Percentiles rank a stretch among this genome's conserved stretches.
phyloP scores from a whole-genome alignment of 2,888 invertebrate genomes.

The Brachyptera putata region DNA sequence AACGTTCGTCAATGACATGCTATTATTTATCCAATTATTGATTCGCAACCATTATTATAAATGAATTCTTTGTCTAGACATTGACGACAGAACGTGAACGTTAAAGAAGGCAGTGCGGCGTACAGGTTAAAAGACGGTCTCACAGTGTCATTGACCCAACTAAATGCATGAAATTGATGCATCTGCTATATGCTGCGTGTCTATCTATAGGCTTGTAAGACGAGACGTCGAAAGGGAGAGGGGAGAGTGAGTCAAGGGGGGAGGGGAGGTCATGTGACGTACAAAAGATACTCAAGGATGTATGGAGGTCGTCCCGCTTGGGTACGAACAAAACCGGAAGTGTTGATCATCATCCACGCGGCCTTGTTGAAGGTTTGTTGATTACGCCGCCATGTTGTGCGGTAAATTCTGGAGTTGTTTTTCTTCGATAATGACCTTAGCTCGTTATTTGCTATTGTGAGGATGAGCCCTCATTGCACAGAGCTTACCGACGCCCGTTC shows the following conservation, averaged over 20 bases:
- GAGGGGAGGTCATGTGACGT: slow-evolving; percentile 17
- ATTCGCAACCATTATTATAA: slow-evolving; percentile 5
- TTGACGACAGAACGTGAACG: no score
- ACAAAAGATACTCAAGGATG: slow-evolving; percentile 29
- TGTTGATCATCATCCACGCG: slow-evolving; percentile 8
- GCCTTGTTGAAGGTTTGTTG: slow-evolving; percentile 5
- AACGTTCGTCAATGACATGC: no score
- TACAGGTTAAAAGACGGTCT: background rate
- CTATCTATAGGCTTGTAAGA: background rate
- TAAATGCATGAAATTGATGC: background rate
- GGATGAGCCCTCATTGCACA: background rate
- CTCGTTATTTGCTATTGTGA: background rate
- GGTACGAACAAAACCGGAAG: slow-evolving; percentile 29
- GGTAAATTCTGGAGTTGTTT: background rate
- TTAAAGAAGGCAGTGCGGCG: no score
- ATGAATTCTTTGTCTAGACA: no score
- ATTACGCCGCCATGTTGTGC: background rate
- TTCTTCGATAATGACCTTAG: background rate
- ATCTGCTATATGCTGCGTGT: background rate
- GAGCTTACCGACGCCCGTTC: no score
- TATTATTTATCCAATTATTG: no score
- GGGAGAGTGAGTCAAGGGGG: no score
- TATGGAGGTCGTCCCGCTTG: slow-evolving; percentile 32
- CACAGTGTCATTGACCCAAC: background rate
- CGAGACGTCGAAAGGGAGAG: no score